These are phyloP conservation scores for Montipora efflorescens DNA, from an alignment of 64 coral and sea anemone genomes.

Conservation along the genomic window DNA sequence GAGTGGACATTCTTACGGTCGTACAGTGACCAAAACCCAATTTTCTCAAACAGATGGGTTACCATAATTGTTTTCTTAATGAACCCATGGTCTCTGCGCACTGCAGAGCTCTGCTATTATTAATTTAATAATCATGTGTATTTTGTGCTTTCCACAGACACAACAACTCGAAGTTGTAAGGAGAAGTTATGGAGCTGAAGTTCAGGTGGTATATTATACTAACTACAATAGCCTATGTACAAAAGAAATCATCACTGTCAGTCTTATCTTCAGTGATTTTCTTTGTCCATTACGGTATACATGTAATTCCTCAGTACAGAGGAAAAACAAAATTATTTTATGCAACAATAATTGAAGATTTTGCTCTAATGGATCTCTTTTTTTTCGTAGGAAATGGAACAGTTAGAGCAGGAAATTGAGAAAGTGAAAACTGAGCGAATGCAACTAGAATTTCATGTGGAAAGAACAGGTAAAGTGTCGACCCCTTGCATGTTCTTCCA, in stretches of 20 bases:
- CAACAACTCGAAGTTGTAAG: conserved; percentile 82
- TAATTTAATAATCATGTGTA: too few species aligned
- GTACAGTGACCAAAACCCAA: too few species aligned
- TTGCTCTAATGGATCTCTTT: neutral
- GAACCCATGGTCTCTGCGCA: too few species aligned
- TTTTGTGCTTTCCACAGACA: conserved; percentile 38
- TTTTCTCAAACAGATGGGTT: too few species aligned
- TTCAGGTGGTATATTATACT: conserved; percentile 41
- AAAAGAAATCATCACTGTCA: too few species aligned
- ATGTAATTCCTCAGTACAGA: too few species aligned
- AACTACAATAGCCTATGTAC: too few species aligned
- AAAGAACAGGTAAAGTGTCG: conserved; percentile 83
- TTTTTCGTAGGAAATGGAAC: conserved; percentile 69
- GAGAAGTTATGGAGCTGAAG: conserved; percentile 87
- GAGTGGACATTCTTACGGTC: too few species aligned
- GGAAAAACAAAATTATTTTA: neutral
- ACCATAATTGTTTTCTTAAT: too few species aligned
- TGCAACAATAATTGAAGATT: neutral
- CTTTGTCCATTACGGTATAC: too few species aligned
- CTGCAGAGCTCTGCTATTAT: too few species aligned
- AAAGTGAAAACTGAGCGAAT: conserved; percentile 82
- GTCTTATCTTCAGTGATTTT: neutral
- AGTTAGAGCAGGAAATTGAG: conserved; percentile 81
- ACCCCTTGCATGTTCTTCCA: too few species aligned
- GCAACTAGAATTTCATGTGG: conserved; percentile 94